A percentile compares a stretch with the other conserved stretches of the same genome.
Evolutionary conservation across 1,140 invertebrate genomes (phyloP).

Genomic region (Calliphora vicina): DNA sequence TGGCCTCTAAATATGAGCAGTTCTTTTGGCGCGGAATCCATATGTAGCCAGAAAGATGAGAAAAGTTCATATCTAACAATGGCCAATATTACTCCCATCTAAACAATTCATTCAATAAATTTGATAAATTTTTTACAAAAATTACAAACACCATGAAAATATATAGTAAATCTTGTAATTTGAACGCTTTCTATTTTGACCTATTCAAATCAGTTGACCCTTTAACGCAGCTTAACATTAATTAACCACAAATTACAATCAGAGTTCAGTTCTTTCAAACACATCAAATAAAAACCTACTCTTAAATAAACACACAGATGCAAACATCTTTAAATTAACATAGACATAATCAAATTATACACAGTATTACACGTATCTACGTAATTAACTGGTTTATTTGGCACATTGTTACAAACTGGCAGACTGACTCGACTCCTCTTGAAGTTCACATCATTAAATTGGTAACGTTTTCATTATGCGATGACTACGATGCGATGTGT

Average conservation of each 20-base stretch:
- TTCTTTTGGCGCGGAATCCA: no score
- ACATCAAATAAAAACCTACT: not conserved
- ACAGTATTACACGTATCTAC: not conserved
- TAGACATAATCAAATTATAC: not conserved
- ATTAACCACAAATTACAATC: not conserved
- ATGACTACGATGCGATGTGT: no score
- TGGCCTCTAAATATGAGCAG: no score
- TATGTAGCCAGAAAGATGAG: no score
- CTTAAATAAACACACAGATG: not conserved
- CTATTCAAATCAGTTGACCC: not conserved
- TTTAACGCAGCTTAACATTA: not conserved
- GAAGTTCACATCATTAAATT: conserved; percentile 29
- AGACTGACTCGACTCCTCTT: not conserved
- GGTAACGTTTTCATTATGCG: not conserved
- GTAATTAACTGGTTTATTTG: conserved; percentile 1
- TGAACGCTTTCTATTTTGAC: no score
- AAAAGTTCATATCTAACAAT: no score
- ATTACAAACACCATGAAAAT: no score
- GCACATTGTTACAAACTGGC: not conserved
- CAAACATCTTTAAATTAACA: not conserved
- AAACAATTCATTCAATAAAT: no score
- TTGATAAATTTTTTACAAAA: no score
- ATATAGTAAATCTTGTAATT: no score
- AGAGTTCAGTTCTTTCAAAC: not conserved
- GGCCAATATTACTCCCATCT: no score